Conservation (phyloP, 1,140 invertebrate species). For the Amphibalanus amphitrite region DNA sequence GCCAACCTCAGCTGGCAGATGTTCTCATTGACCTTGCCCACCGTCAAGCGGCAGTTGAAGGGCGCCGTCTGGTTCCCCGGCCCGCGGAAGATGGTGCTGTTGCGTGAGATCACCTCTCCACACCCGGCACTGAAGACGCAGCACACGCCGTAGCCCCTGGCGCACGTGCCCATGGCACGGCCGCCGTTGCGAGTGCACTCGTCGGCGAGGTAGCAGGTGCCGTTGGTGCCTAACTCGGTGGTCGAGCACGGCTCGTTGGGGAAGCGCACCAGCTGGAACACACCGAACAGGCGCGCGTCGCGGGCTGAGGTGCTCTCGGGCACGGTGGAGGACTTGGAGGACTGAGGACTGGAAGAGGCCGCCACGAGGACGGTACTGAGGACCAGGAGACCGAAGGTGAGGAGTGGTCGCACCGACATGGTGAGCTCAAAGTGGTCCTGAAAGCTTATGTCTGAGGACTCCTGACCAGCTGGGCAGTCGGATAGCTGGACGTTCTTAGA, state of each 20-base stretch:
- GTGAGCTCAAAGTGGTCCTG: no score
- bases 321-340: no score
- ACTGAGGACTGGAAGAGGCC: no score
- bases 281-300: background rate
- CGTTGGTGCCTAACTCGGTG: slow-evolving; percentile 19
- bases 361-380: no score
- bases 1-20: slow-evolving; percentile 64
- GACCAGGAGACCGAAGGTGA: no score
- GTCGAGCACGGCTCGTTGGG: background rate
- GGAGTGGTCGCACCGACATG: no score
- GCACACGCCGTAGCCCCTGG: slow-evolving; percentile 22
- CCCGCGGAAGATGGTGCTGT: background rate
- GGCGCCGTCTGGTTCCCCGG: background rate
- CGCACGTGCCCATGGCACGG: slow-evolving; percentile 19
- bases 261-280: background rate
- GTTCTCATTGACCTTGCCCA: slow-evolving; percentile 43
- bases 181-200: slow-evolving; percentile 21
- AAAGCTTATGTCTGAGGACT: no score
- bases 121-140: slow-evolving; percentile 12
- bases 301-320: no score
- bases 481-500: no score
- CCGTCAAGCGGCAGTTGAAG: slow-evolving; percentile 40
- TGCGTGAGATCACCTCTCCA: background rate
- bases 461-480: no score
- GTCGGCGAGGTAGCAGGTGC: slow-evolving; percentile 40